phyloP scores from a whole-genome alignment of 1,140 invertebrate species.

The Drosophila repleta region DNA sequence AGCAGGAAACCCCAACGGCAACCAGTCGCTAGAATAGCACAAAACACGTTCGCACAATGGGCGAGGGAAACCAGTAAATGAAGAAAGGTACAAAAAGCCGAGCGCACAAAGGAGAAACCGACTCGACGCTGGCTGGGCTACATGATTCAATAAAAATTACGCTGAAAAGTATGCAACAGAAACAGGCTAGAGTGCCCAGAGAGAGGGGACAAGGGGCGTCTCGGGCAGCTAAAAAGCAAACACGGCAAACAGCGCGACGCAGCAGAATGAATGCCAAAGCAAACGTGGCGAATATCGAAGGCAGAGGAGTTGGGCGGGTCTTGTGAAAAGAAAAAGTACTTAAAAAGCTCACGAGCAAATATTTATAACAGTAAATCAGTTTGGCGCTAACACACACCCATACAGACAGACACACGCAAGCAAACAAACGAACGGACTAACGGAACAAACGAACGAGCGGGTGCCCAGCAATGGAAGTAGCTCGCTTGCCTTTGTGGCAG shows the following conservation, averaged over 20 bases:
- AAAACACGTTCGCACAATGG: conserved; percentile 51
- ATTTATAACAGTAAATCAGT: conserved; percentile 82
- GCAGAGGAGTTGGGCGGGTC: conserved; percentile 28
- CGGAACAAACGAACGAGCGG: conserved; percentile 2
- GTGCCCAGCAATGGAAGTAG: background rate
- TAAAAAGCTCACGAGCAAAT: conserved; percentile 81
- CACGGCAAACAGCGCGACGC: conserved; percentile 32
- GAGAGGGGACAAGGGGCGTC: background rate
- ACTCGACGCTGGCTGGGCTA: conserved; percentile 50
- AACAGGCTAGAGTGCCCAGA: conserved; percentile 36
- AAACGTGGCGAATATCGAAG: conserved; percentile 62
- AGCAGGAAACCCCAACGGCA: conserved; percentile 26
- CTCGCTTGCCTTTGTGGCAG: conserved; percentile 1
- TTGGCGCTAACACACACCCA: conserved; percentile 69
- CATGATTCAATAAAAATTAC: conserved; percentile 82
- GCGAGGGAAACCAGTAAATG: conserved; percentile 46
- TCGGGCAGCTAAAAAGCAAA: conserved; percentile 17
- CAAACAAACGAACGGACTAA: background rate
- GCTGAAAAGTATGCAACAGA: conserved; percentile 78
- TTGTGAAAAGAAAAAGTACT: conserved; percentile 75
- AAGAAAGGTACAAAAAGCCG: conserved; percentile 36
- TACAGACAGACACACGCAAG: conserved; percentile 29
- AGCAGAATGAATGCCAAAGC: conserved; percentile 65
- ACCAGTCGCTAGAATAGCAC: conserved; percentile 21
- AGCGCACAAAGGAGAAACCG: conserved; percentile 35